Percentiles rank a stretch among this genome's conserved stretches.
phyloP scores from a whole-genome alignment of 2,888 invertebrate species.

The Philhelius pedissequus region DNA sequence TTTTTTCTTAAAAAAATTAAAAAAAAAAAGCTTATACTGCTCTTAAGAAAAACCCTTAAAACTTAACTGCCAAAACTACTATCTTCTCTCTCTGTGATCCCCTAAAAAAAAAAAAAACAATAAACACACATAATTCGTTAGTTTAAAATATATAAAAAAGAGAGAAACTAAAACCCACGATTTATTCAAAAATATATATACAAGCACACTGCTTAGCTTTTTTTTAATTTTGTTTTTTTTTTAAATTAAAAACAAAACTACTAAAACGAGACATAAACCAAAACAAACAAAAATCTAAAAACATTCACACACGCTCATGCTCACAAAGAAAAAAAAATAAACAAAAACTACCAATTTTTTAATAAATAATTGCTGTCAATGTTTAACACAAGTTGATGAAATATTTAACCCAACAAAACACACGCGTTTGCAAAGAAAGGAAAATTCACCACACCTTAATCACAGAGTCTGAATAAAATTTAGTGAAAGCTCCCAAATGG shows the following conservation, averaged over 20 bases:
- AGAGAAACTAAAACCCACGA: slow-evolving; percentile 63
- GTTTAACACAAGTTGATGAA: slow-evolving; percentile 6
- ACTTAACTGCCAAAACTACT: slow-evolving; percentile 47
- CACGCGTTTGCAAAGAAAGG: not conserved
- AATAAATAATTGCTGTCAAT: not conserved
- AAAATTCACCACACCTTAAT: not conserved
- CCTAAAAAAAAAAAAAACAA: slow-evolving; percentile 14
- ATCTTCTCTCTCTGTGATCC: slow-evolving; percentile 66
- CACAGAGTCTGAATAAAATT: not conserved
- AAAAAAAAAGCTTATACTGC: slow-evolving; percentile 41
- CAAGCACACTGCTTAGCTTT: slow-evolving; percentile 58
- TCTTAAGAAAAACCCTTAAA: slow-evolving; percentile 12
- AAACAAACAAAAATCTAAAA: slow-evolving; percentile 65
- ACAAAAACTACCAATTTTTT: slow-evolving; percentile 16
- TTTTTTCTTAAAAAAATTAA: slow-evolving; percentile 11
- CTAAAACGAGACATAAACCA: slow-evolving; percentile 1
- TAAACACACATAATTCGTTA: slow-evolving; percentile 63
- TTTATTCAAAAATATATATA: slow-evolving; percentile 15
- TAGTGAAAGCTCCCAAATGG: not conserved
- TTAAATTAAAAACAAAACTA: slow-evolving; percentile 12
- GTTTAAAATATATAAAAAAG: slow-evolving; percentile 12
- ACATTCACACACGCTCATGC: slow-evolving; percentile 80
- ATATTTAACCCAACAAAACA: slow-evolving; percentile 1
- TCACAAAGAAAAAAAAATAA: slow-evolving; percentile 73
- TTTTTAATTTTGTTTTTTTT: slow-evolving; percentile 25